These are phyloP conservation scores for Tipula confusa DNA, from an alignment of 2,888 invertebrate species.

Conservation along the genomic window DNA sequence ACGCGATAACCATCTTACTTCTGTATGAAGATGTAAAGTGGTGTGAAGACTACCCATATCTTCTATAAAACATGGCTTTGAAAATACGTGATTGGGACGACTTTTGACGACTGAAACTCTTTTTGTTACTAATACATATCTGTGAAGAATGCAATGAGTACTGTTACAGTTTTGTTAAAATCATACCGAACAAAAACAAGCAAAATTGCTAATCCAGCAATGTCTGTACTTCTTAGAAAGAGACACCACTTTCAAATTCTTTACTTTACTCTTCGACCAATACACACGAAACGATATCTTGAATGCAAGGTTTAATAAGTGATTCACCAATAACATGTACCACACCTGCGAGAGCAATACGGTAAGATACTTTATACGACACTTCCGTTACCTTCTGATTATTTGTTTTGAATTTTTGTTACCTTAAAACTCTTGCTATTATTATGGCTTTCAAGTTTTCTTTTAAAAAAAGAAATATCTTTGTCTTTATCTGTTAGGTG, in stretches of 20 bases:
- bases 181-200: slow-evolving; percentile 1
- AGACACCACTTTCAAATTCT: background rate
- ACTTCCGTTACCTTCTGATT: slow-evolving; percentile 34
- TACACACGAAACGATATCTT: background rate
- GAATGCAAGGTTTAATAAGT: background rate
- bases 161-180: no score
- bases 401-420: slow-evolving; percentile 33
- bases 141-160: no score
- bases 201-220: slow-evolving; percentile 31
- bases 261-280: background rate
- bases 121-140: no score
- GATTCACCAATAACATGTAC: slow-evolving; percentile 34
- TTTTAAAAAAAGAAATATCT: background rate
- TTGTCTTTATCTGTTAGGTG: background rate
- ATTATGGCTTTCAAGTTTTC: slow-evolving; percentile 20
- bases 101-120: no score
- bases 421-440: background rate
- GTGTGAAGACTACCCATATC: no score
- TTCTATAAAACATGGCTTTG: no score
- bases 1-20: no score
- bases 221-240: no score
- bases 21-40: no score
- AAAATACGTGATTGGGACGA: no score
- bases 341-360: slow-evolving; percentile 33
- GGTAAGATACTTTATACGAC: slow-evolving; percentile 33